phyloP scores from a whole-genome alignment of 23 tunicate species.

The Styela plicata region DNA sequence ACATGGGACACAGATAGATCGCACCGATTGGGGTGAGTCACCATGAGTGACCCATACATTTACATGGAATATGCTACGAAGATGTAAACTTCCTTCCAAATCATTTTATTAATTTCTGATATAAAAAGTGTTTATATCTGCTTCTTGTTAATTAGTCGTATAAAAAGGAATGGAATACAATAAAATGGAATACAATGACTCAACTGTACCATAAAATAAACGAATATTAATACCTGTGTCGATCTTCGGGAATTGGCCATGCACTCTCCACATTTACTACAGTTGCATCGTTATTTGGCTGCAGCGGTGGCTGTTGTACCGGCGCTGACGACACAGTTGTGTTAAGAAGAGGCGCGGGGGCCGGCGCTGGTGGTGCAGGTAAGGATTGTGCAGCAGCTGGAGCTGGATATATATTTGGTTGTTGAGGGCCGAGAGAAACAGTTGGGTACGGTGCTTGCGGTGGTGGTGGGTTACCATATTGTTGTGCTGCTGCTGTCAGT shows the following conservation, averaged over 20 bases:
- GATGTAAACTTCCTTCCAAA: too few relatives aligned
- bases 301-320: conserved; percentile 16
- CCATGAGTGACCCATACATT: too few relatives aligned
- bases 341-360: not conserved
- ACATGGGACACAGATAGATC: too few relatives aligned
- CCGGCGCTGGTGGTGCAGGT: conserved; percentile 2
- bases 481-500: not conserved
- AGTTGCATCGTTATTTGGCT: conserved; percentile 23
- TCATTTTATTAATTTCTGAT: too few relatives aligned
- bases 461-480: not conserved
- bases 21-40: too few relatives aligned
- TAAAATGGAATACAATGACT: too few relatives aligned
- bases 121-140: too few relatives aligned
- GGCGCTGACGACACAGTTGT: conserved; percentile 10
- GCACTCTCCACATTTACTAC: conserved; percentile 13
- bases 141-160: too few relatives aligned
- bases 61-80: too few relatives aligned
- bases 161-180: too few relatives aligned
- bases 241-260: conserved; percentile 18
- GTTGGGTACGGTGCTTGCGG: conserved; percentile 3
- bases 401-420: not conserved
- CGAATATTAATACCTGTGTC: conserved; percentile 2
- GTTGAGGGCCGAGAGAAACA: conserved; percentile 3
- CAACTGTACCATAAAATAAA: not conserved
- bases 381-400: not conserved